Evolutionary conservation across 2,113 vertebrate genomes (phyloP), one percentile per base, ranked within the genome.

Genomic region (Oncorhynchus tshawytscha): DNA sequence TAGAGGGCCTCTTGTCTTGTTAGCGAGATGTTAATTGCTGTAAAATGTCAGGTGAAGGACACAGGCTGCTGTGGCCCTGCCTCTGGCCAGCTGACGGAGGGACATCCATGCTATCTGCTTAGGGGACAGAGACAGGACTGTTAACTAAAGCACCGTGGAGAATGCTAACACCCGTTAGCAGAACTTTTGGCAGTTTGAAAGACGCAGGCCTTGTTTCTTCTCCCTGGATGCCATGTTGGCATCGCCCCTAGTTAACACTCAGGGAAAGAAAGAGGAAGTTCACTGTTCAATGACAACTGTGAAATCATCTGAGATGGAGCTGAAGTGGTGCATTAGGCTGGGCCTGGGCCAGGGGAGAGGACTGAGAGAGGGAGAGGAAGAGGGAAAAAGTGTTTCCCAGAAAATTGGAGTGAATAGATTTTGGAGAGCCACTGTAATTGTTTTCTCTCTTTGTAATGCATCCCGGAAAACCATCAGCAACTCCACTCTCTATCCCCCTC

Each of bases 261-360:
- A 76, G 82, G 77, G 80, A 78, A 84, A 85, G 71, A 83, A 87
- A 88, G 76, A 78, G 78, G 76, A 87, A 90, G 86, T 81, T 82
- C 87, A 78, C 78, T 69, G 25, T 80, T 81, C 82, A 45, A 75
- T 88, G 87, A 92, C 90, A 92, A 88, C 88, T 92, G 89, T 92
- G 92, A 92, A 93, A 92, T 92, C 90, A 85, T 81, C 78, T 72
- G 79, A 84, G 83, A 86, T 88, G 84, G 81, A 84, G 84, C 81
- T 88, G 79, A 90, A 87, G 86, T 85, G 73, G 82, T 78, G 90
- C 89, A 90, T 88, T 86, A 86, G 75, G 71, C 65, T 75, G 77
- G 75, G 78, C 75, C 70, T 29, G 39, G 76, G 85, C 81, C 85
- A 86, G 79, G 72, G 73, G 60, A 79, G 76, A 34, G 75, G n/a